A percentile compares a stretch with the other conserved stretches of the same genome.
phyloP scores from a whole-genome alignment of 2,797 vertebrate species.

The Rhynchonycteris naso region DNA sequence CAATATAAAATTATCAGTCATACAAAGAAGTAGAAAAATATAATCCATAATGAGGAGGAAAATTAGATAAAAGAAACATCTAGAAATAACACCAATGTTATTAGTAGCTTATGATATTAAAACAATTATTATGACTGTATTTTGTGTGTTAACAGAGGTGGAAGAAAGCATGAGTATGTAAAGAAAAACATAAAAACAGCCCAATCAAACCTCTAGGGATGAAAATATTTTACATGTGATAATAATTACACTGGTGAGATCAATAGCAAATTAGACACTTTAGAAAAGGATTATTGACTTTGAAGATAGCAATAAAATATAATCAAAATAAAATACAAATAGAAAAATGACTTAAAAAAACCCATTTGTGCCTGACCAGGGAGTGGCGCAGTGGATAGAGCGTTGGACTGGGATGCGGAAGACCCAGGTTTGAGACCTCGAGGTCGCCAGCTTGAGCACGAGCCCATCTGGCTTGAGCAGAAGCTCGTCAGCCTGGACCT shows the following conservation, averaged over 20 bases:
- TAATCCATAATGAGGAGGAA: neutral
- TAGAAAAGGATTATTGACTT: neutral
- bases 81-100: neutral
- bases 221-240: neutral
- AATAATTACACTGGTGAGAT: neutral
- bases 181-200: neutral
- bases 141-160: neutral
- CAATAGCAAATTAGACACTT: neutral
- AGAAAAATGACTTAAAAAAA: neutral
- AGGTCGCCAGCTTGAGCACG: no score
- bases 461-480: no score
- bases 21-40: neutral
- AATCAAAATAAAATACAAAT: neutral
- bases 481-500: no score
- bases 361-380: no score
- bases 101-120: neutral
- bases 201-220: neutral
- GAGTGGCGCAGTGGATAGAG: no score
- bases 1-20: neutral
- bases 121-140: neutral
- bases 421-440: no score
- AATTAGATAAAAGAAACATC: neutral
- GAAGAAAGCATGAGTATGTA: neutral
- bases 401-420: no score
- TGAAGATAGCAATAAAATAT: neutral